Percentiles rank a stretch among this genome's conserved stretches.
phyloP scores from a whole-genome alignment of 1,140 invertebrate genomes.

The Pomacea maculata region DNA sequence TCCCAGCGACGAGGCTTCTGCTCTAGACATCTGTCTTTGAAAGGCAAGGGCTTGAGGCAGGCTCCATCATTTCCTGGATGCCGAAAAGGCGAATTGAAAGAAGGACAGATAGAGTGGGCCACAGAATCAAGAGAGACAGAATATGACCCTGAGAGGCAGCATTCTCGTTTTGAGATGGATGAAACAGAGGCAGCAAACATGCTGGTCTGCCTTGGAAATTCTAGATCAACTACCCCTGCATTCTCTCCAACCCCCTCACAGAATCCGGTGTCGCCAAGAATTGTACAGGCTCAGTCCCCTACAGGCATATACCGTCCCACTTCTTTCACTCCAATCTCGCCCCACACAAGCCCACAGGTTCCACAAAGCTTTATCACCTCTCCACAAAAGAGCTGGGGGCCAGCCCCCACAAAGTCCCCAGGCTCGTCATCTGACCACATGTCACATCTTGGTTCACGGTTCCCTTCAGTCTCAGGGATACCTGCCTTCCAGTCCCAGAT shows the following conservation, averaged over 20 bases:
- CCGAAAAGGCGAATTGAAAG: slow-evolving; percentile 62
- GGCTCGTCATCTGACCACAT: slow-evolving; percentile 58
- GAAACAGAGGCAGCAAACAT: slow-evolving; percentile 97
- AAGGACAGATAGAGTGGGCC: slow-evolving; percentile 78
- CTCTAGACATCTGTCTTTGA: slow-evolving; percentile 91
- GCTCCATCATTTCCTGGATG: slow-evolving; percentile 47
- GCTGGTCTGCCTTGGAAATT: slow-evolving; percentile 92
- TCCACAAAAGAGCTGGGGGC: slow-evolving; percentile 56
- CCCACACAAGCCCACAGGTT: slow-evolving; percentile 54
- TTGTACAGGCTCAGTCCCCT: slow-evolving; percentile 41
- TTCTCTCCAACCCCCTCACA: slow-evolving; percentile 75
- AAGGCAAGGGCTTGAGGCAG: slow-evolving; percentile 71
- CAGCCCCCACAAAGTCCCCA: slow-evolving; percentile 56
- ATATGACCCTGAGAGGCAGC: slow-evolving; percentile 76
- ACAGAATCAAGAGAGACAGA: slow-evolving; percentile 80
- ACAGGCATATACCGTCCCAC: slow-evolving; percentile 39
- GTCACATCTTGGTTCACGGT: slow-evolving; percentile 57
- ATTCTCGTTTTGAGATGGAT: slow-evolving; percentile 76
- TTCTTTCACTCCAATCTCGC: slow-evolving; percentile 63
- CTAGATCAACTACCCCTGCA: slow-evolving; percentile 67
- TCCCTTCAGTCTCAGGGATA: slow-evolving; percentile 29
- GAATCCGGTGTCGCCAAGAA: slow-evolving; percentile 33
- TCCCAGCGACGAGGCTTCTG: slow-evolving; percentile 96
- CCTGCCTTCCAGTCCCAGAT: slow-evolving; percentile 34
- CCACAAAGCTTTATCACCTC: slow-evolving; percentile 48